Evolutionary conservation across 1,140 invertebrate species (phyloP).

Genomic region (Zaprionus nigranus): DNA sequence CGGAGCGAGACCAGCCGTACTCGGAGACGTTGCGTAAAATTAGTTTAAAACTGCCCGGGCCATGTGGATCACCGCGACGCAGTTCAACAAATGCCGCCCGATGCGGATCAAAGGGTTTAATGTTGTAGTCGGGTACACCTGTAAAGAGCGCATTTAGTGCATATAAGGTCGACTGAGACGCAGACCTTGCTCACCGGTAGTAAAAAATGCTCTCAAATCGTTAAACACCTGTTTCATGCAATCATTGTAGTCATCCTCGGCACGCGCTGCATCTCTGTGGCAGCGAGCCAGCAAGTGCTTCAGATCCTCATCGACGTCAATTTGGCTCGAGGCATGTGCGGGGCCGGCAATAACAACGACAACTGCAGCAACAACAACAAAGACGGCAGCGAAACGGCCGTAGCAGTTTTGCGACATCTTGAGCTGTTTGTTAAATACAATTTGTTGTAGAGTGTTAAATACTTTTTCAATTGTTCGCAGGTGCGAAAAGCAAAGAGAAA

Average conservation of each 20-base stretch:
- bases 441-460: slow-evolving; percentile 15
- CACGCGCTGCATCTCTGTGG: slow-evolving; percentile 85
- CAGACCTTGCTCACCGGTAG: slow-evolving; percentile 86
- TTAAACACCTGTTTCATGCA: slow-evolving; percentile 91
- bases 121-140: slow-evolving; percentile 90
- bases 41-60: slow-evolving; percentile 87
- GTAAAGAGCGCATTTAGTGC: slow-evolving; percentile 5
- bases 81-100: slow-evolving; percentile 88
- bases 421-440: slow-evolving; percentile 40
- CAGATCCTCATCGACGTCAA: slow-evolving; percentile 71
- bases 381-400: not conserved
- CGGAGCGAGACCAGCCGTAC: slow-evolving; percentile 90
- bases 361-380: not conserved
- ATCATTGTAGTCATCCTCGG: slow-evolving; percentile 87
- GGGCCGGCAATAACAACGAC: slow-evolving; percentile 6
- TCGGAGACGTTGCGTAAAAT: slow-evolving; percentile 90
- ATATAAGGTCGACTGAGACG: not conserved
- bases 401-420: slow-evolving; percentile 52
- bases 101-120: slow-evolving; percentile 92
- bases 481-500: slow-evolving; percentile 21
- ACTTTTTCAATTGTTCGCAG: not conserved
- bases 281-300: slow-evolving; percentile 86
- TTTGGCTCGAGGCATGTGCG: slow-evolving; percentile 50
- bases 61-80: slow-evolving; percentile 86
- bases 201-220: slow-evolving; percentile 89